Percentiles rank a stretch among this genome's conserved stretches.
phyloP scores from a whole-genome alignment of 2,113 vertebrate species.

The Nibea coibor region DNA sequence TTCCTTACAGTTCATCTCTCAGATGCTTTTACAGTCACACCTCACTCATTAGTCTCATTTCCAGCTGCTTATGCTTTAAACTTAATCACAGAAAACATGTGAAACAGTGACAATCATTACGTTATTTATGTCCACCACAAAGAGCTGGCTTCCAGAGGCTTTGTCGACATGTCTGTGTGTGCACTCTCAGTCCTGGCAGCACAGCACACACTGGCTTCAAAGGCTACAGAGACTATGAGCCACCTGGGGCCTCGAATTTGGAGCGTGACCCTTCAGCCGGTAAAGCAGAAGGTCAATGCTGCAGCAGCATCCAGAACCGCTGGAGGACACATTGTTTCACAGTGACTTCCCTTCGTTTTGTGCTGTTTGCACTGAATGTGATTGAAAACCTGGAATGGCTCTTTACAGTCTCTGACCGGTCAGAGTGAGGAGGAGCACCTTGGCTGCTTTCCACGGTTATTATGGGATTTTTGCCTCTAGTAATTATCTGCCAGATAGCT shows the following conservation, averaged over 20 bases:
- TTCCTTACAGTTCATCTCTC: not conserved
- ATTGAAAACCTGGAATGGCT: not conserved
- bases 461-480: slow-evolving; percentile 52
- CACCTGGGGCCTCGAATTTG: not conserved
- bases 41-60: not conserved
- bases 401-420: slow-evolving; percentile 8
- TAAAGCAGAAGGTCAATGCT: not conserved
- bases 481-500: slow-evolving; percentile 63
- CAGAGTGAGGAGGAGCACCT: slow-evolving; percentile 33
- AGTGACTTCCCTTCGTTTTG: not conserved
- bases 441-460: slow-evolving; percentile 45
- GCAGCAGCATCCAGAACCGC: not conserved
- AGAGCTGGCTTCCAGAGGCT: not conserved
- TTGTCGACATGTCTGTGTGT: not conserved
- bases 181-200: not conserved
- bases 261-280: not conserved
- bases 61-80: not conserved
- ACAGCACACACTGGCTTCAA: not conserved
- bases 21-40: not conserved
- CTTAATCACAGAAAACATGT: too few relatives aligned
- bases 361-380: not conserved
- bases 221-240: not conserved
- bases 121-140: not conserved
- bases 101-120: too few relatives aligned
- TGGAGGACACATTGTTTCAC: not conserved